A percentile compares a stretch with the other conserved stretches of the same genome.
These are phyloP conservation scores for Diachrysia chrysitis DNA, from an alignment of 2,888 invertebrate genomes.

Conservation along the genomic window DNA sequence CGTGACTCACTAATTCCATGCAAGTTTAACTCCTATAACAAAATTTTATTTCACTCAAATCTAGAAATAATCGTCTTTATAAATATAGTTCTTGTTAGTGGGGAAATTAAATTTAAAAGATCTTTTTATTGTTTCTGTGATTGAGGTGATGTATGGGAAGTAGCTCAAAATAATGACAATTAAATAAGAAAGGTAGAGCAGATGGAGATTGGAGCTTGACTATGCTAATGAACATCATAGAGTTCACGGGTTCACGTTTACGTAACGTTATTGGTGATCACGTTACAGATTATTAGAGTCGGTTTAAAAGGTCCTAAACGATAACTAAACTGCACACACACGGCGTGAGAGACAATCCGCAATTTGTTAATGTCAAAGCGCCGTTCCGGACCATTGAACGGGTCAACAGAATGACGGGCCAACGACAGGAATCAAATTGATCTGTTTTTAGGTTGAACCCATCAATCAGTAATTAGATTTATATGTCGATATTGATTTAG, in stretches of 20 bases:
- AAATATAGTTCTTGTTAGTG: constrained; percentile 32
- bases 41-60: constrained; percentile 62
- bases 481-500: constrained; percentile 51
- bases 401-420: constrained; percentile 55
- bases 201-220: constrained; percentile 29
- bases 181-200: constrained; percentile 47
- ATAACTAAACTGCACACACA: constrained; percentile 46
- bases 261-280: constrained; percentile 50
- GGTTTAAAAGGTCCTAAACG: constrained; percentile 36
- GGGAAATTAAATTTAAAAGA: constrained; percentile 29
- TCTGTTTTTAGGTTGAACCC: constrained; percentile 65
- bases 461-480: constrained; percentile 69
- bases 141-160: constrained; percentile 49
- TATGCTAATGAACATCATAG: constrained; percentile 32
- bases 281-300: constrained; percentile 36
- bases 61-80: constrained; percentile 44
- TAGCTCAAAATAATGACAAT: constrained; percentile 48
- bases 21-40: constrained; percentile 61
- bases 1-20: constrained; percentile 63
- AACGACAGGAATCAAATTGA: constrained; percentile 62
- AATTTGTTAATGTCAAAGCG: constrained; percentile 68
- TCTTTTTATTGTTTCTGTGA: constrained; percentile 42
- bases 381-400: constrained; percentile 64
- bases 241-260: constrained; percentile 53
- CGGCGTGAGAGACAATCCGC: constrained; percentile 57